Evolutionary conservation across 2,888 invertebrate genomes (phyloP), one percentile per base, ranked within the genome.

Genomic region (Erebia palarica): DNA sequence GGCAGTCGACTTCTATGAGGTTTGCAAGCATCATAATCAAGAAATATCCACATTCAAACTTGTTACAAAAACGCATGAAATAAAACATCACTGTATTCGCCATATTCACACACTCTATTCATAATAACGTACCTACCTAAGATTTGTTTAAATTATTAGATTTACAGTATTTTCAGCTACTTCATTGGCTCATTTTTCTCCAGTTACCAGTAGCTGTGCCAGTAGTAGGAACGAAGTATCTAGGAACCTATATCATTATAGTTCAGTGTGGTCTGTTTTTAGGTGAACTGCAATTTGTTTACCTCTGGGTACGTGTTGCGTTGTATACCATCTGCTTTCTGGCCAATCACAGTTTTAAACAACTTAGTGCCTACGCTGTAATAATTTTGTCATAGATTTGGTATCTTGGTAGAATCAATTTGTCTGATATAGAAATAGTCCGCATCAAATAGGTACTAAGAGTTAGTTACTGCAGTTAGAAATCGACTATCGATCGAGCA

Each of bases 211-310:
- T 75, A 75, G 76, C n/a, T n/a, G n/a, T n/a, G n/a, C n/a, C n/a
- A n/a, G n/a, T n/a, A n/a, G n/a, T n/a, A n/a, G n/a, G n/a, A n/a
- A n/a, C n/a, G n/a, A n/a, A n/a, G 60, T 42, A 13, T 59, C 36
- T 1, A 65, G 61, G 14, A 14, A 1, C 1, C 8, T 47, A 47
- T n/a, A 44, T 11, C 14, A 8, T 7, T 61, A n/a, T n/a, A 7
- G 47, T 21, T 61, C 8, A 14, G 63, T 14, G 63, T 7, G 47
- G 18, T 70, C 69, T 66, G 58, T 51, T 68, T 44, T 49, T 49
- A 16, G n/a, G 75, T 78, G 79, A 78, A 78, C 75, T 79, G 79
- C 70, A 75, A 65, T 73, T 60, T 69, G 73, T 78, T 80, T 78
- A 72, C 75, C 78, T 69, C 61, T 58, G 16, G 85, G 13, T 85